These are phyloP conservation scores for Ptyas mucosa DNA, from an alignment of 2,113 vertebrate genomes.

Conservation along the genomic window DNA sequence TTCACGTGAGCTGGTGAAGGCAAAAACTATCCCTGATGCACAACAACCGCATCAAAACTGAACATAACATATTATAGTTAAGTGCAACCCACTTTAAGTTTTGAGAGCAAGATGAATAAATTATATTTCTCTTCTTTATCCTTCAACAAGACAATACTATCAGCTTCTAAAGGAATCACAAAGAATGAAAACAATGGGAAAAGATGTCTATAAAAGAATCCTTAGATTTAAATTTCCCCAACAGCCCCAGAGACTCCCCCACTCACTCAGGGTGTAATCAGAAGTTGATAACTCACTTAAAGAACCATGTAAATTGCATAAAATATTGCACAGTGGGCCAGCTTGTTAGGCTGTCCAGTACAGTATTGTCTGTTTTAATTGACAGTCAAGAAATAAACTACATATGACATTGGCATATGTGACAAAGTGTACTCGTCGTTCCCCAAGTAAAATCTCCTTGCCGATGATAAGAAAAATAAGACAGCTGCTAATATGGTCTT, in stretches of 20 bases:
- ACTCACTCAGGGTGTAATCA: neutral
- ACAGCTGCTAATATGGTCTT: neutral
- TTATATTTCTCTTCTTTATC: neutral
- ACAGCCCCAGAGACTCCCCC: neutral
- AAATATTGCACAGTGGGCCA: neutral
- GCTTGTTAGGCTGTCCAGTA: no score
- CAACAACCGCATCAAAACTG: neutral
- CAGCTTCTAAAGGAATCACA: neutral
- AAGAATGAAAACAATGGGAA: neutral
- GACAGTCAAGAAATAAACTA: neutral
- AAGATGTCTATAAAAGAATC: neutral
- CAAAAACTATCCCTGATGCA: neutral
- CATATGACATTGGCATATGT: neutral
- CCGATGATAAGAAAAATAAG: neutral
- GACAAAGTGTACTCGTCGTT: no score
- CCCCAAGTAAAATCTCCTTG: neutral
- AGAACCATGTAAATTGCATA: neutral
- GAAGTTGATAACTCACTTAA: neutral
- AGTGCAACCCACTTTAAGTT: neutral
- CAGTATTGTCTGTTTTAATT: neutral
- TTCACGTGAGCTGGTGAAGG: neutral
- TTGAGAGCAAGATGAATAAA: neutral
- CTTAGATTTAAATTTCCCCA: neutral
- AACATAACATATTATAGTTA: neutral
- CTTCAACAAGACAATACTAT: neutral